Conservation (phyloP, 2,113 vertebrate genomes). For the Planiliza haematocheilus region DNA sequence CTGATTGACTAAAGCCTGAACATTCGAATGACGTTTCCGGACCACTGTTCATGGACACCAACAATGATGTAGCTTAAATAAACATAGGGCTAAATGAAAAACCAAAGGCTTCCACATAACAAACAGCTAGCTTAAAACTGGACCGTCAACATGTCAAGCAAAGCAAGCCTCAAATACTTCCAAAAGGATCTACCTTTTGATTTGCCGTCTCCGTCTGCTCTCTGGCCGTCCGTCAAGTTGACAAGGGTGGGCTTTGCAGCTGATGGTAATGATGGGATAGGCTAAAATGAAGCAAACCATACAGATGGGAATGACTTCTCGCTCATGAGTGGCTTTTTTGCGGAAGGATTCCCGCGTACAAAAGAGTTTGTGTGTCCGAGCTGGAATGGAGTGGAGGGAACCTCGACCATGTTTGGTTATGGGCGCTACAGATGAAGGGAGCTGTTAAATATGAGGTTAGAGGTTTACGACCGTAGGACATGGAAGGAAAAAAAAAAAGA, state of each 20-base stretch:
- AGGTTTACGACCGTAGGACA: background rate
- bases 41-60: no score
- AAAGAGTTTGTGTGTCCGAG: conserved; percentile 16
- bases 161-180: background rate
- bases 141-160: no score
- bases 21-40: no score
- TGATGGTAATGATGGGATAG: conserved; percentile 83
- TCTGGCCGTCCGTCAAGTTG: conserved; percentile 82
- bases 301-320: conserved; percentile 81
- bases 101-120: no score
- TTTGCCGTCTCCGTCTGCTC: conserved; percentile 88
- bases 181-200: conserved; percentile 86
- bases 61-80: no score
- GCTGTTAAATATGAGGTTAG: conserved; percentile 31
- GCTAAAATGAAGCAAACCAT: conserved; percentile 85
- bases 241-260: conserved; percentile 85
- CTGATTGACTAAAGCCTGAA: no score
- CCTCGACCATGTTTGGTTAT: background rate
- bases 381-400: conserved; percentile 14
- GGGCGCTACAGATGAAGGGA: background rate
- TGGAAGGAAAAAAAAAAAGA: conserved; percentile 1
- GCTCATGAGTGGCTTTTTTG: conserved; percentile 50
- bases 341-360: conserved; percentile 1
- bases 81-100: no score
- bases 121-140: no score